These are phyloP conservation scores for Trypoxylus dichotomus DNA, from an alignment of 1,140 invertebrate species.

Conservation along the genomic window DNA sequence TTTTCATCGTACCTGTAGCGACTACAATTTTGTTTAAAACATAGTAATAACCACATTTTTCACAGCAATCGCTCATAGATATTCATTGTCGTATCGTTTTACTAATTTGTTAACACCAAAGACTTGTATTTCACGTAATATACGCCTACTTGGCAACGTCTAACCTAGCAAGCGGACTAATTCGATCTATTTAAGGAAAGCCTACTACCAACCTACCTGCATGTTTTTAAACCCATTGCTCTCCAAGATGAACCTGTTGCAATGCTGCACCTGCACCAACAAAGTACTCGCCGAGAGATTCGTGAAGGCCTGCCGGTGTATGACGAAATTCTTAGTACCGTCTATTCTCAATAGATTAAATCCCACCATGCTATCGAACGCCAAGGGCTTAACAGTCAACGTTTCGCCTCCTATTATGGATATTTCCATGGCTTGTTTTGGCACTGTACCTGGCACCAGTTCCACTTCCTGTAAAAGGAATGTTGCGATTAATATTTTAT, in stretches of 20 bases:
- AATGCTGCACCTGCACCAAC: constrained; percentile 58
- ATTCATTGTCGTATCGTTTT: neutral
- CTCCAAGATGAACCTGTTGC: constrained; percentile 58
- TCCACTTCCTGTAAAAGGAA: constrained; percentile 55
- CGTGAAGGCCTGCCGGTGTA: constrained; percentile 59
- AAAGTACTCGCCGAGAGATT: constrained; percentile 58
- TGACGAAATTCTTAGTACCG: constrained; percentile 55
- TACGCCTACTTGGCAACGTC: neutral
- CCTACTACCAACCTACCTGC: constrained; percentile 42
- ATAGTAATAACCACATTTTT: neutral
- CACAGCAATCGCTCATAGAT: neutral
- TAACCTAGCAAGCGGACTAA: neutral
- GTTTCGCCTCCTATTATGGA: constrained; percentile 61
- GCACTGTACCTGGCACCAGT: constrained; percentile 58
- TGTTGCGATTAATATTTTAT: neutral
- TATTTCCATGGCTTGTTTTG: constrained; percentile 59
- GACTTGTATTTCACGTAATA: neutral
- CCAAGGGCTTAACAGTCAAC: constrained; percentile 58
- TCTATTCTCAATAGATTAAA: constrained; percentile 57
- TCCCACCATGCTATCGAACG: constrained; percentile 53
- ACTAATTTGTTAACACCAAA: neutral
- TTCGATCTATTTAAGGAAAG: neutral
- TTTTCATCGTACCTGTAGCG: neutral
- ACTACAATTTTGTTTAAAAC: neutral
- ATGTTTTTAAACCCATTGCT: constrained; percentile 60